A percentile compares a stretch with the other conserved stretches of the same genome.
phyloP scores from a whole-genome alignment of 2,113 vertebrate genomes.

The Microtus montanus region DNA sequence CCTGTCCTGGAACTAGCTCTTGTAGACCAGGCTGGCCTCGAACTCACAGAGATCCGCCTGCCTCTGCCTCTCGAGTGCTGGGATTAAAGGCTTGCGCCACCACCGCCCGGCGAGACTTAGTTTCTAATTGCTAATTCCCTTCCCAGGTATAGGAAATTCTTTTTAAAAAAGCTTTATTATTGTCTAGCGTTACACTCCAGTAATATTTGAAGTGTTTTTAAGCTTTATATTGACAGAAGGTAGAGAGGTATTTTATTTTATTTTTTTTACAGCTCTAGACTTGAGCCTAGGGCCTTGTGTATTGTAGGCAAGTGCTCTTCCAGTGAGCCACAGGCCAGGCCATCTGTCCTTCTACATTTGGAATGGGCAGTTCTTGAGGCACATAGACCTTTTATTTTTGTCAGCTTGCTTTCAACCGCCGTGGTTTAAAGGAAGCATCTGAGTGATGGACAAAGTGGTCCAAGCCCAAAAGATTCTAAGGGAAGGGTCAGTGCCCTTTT shows the following conservation, averaged over 20 bases:
- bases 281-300: neutral
- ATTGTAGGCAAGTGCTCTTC: neutral
- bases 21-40: no score
- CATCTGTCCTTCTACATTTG: neutral
- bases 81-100: no score
- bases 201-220: conserved; percentile 18
- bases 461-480: neutral
- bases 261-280: neutral
- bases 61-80: no score
- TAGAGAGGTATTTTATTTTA: neutral
- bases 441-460: neutral
- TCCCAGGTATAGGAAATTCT: neutral
- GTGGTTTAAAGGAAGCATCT: conserved; percentile 9
- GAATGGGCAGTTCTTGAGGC: conserved; percentile 13
- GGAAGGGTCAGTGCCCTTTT: neutral
- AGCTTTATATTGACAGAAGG: conserved; percentile 4
- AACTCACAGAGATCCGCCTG: no score
- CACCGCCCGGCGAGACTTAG: neutral
- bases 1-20: no score
- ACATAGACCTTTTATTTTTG: neutral
- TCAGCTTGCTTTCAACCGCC: neutral
- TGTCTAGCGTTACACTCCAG: neutral
- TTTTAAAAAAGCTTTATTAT: neutral
- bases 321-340: neutral
- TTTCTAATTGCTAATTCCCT: conserved; percentile 24